A percentile compares a stretch with the other conserved stretches of the same genome.
Conservation (phyloP, 1,140 invertebrate genomes). For the Neodiprion pinetum region DNA sequence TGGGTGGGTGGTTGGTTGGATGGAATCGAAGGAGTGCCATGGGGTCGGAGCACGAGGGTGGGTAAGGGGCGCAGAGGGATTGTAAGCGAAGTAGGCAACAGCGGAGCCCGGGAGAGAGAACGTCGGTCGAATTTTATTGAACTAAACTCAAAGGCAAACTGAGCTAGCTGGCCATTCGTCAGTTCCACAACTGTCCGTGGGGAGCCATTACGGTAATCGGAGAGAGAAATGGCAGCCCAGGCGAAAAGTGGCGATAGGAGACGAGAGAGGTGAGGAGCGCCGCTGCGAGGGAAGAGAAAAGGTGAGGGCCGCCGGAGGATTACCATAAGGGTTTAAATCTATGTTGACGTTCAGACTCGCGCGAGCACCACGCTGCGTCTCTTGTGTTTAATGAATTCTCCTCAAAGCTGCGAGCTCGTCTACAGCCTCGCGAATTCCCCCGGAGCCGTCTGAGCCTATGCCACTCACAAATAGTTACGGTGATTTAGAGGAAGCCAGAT, state of each 20-base stretch:
- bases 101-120: neutral
- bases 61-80: too few relatives aligned
- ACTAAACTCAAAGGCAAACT: conserved; percentile 11
- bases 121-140: neutral
- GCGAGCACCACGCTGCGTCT: neutral
- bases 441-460: too few relatives aligned
- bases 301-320: neutral
- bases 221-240: conserved; percentile 7
- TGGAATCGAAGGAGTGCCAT: too few relatives aligned
- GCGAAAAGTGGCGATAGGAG: neutral
- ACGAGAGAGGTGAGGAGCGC: too few relatives aligned
- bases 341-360: neutral
- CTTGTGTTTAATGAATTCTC: conserved; percentile 3
- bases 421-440: too few relatives aligned
- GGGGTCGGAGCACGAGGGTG: neutral
- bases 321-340: conserved; percentile 8
- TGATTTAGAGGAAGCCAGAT: too few relatives aligned
- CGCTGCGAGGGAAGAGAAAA: neutral
- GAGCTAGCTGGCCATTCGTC: conserved; percentile 3
- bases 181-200: neutral
- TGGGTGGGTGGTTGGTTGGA: neutral
- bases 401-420: neutral
- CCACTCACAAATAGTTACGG: too few relatives aligned
- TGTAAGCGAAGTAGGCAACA: neutral
- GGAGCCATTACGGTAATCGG: neutral